Conservation (phyloP, 2,888 invertebrate species). For the Papilio demoleus region DNA sequence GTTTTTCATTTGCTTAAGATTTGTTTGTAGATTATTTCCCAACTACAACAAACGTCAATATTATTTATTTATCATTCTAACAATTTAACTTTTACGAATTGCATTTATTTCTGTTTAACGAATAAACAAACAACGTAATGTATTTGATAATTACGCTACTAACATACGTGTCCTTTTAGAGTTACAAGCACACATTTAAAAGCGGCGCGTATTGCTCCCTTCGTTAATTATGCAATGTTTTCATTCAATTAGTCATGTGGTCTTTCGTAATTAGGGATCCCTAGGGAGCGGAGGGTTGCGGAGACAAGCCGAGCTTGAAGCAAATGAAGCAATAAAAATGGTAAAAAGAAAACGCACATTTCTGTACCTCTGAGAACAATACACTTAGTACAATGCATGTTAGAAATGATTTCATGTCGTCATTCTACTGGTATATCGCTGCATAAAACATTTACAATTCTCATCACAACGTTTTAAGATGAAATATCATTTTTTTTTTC, state of each 20-base stretch:
- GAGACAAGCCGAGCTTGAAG: slow-evolving; percentile 62
- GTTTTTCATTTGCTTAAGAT: too few species aligned
- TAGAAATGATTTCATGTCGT: slow-evolving; percentile 59
- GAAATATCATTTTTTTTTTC: background rate
- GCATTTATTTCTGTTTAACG: background rate
- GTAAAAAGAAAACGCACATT: slow-evolving; percentile 52
- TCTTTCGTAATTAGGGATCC: slow-evolving; percentile 71
- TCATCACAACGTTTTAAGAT: background rate
- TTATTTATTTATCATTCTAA: background rate
- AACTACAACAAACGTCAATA: too few species aligned
- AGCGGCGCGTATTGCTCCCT: slow-evolving; percentile 49
- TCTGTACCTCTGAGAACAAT: slow-evolving; percentile 65
- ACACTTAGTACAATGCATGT: slow-evolving; percentile 45
- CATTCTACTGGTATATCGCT: slow-evolving; percentile 40
- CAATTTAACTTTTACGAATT: too few species aligned
- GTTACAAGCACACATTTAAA: slow-evolving; percentile 34
- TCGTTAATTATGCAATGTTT: slow-evolving; percentile 77
- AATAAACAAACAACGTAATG: slow-evolving; percentile 2
- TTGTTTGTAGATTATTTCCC: too few species aligned
- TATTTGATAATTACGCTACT: slow-evolving; percentile 17
- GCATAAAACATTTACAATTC: slow-evolving; percentile 12
- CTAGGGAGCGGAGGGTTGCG: slow-evolving; percentile 59
- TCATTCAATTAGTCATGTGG: slow-evolving; percentile 77
- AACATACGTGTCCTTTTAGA: slow-evolving; percentile 26
- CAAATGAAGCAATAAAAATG: slow-evolving; percentile 69